These are phyloP conservation scores for Luffia ferchaultella DNA, from an alignment of 2,888 invertebrate genomes.

Conservation along the genomic window DNA sequence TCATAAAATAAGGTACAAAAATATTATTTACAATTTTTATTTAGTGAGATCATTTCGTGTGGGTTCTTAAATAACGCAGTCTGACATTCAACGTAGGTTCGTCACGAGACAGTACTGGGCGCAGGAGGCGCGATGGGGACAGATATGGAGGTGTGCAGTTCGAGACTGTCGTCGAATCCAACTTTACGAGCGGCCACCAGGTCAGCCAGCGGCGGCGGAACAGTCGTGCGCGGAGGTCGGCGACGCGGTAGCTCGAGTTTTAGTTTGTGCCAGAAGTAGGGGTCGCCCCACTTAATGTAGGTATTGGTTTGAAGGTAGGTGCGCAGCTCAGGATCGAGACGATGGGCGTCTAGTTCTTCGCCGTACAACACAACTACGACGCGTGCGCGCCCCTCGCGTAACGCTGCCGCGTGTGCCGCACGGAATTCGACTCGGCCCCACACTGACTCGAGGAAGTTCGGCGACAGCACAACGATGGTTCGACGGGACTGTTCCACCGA, in stretches of 20 bases:
- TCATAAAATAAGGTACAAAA: too few species aligned
- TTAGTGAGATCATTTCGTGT: too few species aligned
- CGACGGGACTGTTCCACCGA: conserved; percentile 75
- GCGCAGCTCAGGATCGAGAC: conserved; percentile 72
- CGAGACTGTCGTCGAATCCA: not conserved
- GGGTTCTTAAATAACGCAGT: too few species aligned
- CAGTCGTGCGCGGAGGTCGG: not conserved
- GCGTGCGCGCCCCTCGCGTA: conserved; percentile 71
- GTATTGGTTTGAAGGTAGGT: conserved; percentile 77
- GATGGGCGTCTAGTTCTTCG: conserved; percentile 68
- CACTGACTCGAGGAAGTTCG: conserved; percentile 75
- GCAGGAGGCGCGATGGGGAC: not conserved
- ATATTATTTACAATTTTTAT: too few species aligned
- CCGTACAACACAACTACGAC: conserved; percentile 75
- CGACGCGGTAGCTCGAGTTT: conserved; percentile 71
- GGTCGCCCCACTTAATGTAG: conserved; percentile 80
- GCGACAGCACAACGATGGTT: conserved; percentile 77
- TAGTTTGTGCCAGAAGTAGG: conserved; percentile 80
- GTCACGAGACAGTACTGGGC: too few species aligned
- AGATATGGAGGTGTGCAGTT: not conserved
- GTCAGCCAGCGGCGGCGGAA: not conserved
- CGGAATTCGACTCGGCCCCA: conserved; percentile 82
- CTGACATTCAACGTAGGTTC: too few species aligned
- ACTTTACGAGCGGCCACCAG: not conserved
- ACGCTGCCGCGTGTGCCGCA: conserved; percentile 74